phyloP scores from a whole-genome alignment of 2,888 invertebrate species.

The Chloromyia formosa region DNA sequence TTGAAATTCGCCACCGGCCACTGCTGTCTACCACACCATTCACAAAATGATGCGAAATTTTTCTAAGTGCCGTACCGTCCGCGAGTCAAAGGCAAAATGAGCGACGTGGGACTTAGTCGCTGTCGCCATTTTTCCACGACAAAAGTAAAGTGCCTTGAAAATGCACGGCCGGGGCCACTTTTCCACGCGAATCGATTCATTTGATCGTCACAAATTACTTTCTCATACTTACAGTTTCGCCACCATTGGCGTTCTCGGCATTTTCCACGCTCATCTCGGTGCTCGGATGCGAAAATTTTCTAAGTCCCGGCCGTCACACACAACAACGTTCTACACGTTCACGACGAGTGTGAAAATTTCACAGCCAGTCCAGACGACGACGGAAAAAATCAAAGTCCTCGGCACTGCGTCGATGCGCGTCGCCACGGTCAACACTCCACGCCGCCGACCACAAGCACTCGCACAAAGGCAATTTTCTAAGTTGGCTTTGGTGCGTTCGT shows the following conservation, averaged over 20 bases:
- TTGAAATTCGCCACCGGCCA: background rate
- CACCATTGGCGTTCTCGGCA: slow-evolving; percentile 68
- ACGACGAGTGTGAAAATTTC: slow-evolving; percentile 49
- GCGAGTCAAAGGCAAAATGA: slow-evolving; percentile 55
- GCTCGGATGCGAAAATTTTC: slow-evolving; percentile 50
- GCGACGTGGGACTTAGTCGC: slow-evolving; percentile 74
- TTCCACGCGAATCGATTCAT: background rate
- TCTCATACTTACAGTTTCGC: slow-evolving; percentile 69
- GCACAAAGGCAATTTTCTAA: slow-evolving; percentile 38
- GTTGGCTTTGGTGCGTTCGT: slow-evolving; percentile 18
- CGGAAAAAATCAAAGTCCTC: slow-evolving; percentile 51
- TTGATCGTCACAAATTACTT: slow-evolving; percentile 46
- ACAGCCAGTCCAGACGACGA: slow-evolving; percentile 19
- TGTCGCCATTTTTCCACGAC: slow-evolving; percentile 75
- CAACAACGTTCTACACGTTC: slow-evolving; percentile 42
- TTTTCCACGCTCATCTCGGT: slow-evolving; percentile 73
- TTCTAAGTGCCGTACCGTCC: slow-evolving; percentile 15
- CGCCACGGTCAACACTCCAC: slow-evolving; percentile 9
- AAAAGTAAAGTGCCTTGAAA: slow-evolving; percentile 48
- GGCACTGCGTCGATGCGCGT: slow-evolving; percentile 45
- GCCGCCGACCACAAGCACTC: background rate
- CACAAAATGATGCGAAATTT: slow-evolving; percentile 14
- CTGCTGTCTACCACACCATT: no score
- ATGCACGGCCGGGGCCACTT: background rate
- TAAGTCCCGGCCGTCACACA: slow-evolving; percentile 51